A percentile compares a stretch with the other conserved stretches of the same genome.
Evolutionary conservation across 2,113 vertebrate species (phyloP).

Genomic region (Semnornis frantzii): DNA sequence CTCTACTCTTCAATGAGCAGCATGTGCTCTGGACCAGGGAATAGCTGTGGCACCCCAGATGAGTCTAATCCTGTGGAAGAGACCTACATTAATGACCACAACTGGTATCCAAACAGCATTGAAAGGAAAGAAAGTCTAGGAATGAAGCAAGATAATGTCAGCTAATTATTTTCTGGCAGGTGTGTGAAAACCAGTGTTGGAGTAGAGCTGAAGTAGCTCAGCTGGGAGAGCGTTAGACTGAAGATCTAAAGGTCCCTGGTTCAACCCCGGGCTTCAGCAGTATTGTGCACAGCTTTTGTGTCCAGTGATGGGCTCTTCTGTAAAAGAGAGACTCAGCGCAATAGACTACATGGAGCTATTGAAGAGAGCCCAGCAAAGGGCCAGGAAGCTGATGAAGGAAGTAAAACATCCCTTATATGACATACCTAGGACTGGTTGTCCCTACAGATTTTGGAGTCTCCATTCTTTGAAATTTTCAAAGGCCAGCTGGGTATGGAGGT

Average conservation of each 20-base stretch:
- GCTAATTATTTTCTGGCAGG: fast-evolving
- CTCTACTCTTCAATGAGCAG: not conserved
- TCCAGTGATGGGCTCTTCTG: fast-evolving
- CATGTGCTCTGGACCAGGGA: not conserved
- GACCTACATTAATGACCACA: not conserved
- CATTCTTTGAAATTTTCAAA: not conserved
- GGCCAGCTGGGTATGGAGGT: not conserved
- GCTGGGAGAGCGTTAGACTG: constrained; percentile 67
- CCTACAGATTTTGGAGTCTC: not conserved
- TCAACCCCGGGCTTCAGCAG: constrained; percentile 60
- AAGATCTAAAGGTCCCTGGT: constrained; percentile 70
- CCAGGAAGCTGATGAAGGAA: not conserved
- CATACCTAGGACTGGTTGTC: not conserved
- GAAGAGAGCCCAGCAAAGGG: not conserved
- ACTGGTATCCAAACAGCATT: not conserved
- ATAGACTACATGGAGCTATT: not conserved
- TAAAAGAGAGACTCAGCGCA: not conserved
- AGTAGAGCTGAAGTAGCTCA: constrained; percentile 54
- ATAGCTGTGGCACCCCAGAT: not conserved
- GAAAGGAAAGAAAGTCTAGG: not conserved
- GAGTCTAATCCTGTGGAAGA: not conserved
- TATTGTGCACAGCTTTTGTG: fast-evolving
- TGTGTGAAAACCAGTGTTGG: fast-evolving
- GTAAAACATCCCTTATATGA: not conserved
- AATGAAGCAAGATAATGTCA: not conserved